These are phyloP conservation scores for Zaprionus vittiger DNA, from an alignment of 1,140 invertebrate species.

Conservation along the genomic window DNA sequence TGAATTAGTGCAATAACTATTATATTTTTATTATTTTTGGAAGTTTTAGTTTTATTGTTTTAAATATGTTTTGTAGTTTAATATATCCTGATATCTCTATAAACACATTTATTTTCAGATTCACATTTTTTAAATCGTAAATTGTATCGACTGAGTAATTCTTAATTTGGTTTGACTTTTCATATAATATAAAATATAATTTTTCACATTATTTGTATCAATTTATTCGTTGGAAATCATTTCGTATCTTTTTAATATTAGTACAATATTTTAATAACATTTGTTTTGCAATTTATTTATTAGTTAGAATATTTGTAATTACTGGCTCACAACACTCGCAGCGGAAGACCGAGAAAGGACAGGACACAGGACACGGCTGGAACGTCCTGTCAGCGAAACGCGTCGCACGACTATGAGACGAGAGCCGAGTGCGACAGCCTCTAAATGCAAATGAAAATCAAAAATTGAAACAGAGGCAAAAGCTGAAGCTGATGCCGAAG, in stretches of 20 bases:
- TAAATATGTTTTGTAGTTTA: no score
- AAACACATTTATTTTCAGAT: no score
- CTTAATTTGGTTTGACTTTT: neutral
- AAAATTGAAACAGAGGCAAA: constrained; percentile 69
- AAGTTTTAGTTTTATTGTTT: no score
- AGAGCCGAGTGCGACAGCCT: constrained; percentile 64
- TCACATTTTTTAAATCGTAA: no score
- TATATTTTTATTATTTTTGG: no score
- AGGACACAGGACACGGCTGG: constrained; percentile 57
- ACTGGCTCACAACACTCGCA: neutral
- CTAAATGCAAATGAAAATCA: constrained; percentile 81
- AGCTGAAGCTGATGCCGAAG: constrained; percentile 43
- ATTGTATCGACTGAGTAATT: no score
- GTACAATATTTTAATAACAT: neutral
- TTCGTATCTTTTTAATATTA: constrained; percentile 1
- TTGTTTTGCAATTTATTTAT: neutral
- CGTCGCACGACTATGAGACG: constrained; percentile 64
- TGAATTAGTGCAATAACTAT: no score
- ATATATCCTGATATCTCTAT: no score
- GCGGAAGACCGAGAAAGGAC: constrained; percentile 39
- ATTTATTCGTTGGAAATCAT: neutral
- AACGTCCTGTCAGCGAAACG: constrained; percentile 70
- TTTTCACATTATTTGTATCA: neutral
- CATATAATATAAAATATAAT: neutral
- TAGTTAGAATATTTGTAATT: neutral